Evolutionary conservation across 2,888 invertebrate species (phyloP).

Genomic region (Eilema sororculum): DNA sequence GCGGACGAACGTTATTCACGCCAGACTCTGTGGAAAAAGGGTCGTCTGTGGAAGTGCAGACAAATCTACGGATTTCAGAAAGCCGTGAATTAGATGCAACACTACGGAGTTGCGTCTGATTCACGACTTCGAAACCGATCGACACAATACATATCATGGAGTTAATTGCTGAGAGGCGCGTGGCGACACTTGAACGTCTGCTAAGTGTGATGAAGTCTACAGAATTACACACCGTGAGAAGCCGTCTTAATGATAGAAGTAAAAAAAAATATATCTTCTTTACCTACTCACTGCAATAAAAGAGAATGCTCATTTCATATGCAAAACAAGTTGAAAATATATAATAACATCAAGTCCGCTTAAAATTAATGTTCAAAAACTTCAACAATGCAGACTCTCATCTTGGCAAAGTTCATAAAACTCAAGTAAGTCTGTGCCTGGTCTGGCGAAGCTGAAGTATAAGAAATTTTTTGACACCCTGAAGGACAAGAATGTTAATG

Average conservation of each 20-base stretch:
- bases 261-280: background rate
- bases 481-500: constrained; percentile 68
- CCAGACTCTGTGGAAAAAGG: too few species aligned
- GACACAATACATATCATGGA: background rate
- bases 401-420: constrained; percentile 66
- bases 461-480: constrained; percentile 74
- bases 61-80: too few species aligned
- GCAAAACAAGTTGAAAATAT: background rate
- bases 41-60: background rate
- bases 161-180: background rate
- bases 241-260: background rate
- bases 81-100: too few species aligned
- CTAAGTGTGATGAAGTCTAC: background rate
- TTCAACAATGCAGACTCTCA: constrained; percentile 30
- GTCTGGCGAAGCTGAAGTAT: constrained; percentile 71
- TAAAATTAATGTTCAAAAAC: constrained; percentile 15
- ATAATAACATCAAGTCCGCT: background rate
- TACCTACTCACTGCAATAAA: background rate
- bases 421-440: constrained; percentile 67
- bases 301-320: background rate
- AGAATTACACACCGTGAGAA: background rate
- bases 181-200: background rate
- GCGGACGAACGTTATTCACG: background rate
- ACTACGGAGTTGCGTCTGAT: background rate
- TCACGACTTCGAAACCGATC: background rate